Percentiles rank a stretch among this genome's conserved stretches.
Evolutionary conservation across 37 sponge, comb jelly and placozoan species (phyloP).

Genomic region (Eunapius fragilis): DNA sequence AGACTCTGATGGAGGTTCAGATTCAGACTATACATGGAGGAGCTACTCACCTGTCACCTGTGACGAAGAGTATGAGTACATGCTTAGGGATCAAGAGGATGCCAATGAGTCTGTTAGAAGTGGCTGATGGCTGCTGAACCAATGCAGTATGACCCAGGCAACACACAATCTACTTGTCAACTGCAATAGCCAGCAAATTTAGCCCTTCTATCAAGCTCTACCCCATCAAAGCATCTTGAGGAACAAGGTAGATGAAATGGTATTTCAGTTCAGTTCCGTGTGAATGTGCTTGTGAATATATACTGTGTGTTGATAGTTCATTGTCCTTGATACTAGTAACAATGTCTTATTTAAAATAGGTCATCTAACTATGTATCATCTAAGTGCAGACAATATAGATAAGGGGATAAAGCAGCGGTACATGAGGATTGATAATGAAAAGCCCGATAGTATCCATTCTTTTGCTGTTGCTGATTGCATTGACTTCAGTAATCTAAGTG

Average conservation of each 20-base stretch:
- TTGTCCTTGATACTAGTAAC: neutral
- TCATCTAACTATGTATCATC: constrained; percentile 4
- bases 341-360: neutral
- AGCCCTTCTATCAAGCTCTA: neutral
- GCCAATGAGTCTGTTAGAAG: neutral
- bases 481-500: neutral
- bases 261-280: neutral
- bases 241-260: neutral
- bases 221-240: neutral
- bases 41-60: constrained; percentile 9
- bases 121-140: neutral
- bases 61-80: constrained; percentile 10
- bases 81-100: neutral
- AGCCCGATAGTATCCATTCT: neutral
- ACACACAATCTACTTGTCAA: neutral
- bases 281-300: neutral
- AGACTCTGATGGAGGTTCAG: neutral
- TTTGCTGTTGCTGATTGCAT: neutral
- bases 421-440: neutral
- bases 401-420: neutral
- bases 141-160: neutral
- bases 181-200: neutral
- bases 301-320: neutral
- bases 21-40: constrained; percentile 5
- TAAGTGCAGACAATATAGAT: neutral